Base-by-base conservation (phyloP, 2,888 invertebrate species). In the Amblyteles armatorius region DNA sequence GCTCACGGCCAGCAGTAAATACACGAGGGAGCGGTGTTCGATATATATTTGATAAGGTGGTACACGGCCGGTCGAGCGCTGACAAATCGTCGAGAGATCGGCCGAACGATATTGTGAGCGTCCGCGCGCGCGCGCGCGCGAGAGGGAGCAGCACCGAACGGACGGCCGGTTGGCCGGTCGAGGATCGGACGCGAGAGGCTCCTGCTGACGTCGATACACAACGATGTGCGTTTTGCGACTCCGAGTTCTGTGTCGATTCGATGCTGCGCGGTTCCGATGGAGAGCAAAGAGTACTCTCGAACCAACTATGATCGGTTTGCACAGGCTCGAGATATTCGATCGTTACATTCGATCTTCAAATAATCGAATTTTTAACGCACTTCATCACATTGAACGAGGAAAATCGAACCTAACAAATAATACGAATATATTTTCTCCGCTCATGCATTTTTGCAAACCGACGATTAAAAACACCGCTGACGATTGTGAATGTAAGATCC, bases 31-130 rank as follows among this genome's bases (percentile, higher is more conserved):
- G 90, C 91, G 88, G 90, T 92, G 91, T 92, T 92, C 91, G 92
- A 93, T 93, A 92, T 92, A 92, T 92, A 92, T 92, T 92, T 92
- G 92, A 93, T 93, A 93, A 93, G 92, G 88, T 90, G 90, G 90
- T 92, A 92, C 93, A 93, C 91, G 92, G 68, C 90, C 90, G 88
- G 84, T 88, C 90, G 91, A 90, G 90, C 91, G 91, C 92, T 93
- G 92, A 93, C 92, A 93, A 93, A 93, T 93, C 92, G 92, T 90
- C 89, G 88, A 82, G 88, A 93, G 92, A 93, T 93, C 91, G 91
- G 90, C 87, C 87, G 87, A 88, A 88, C 88, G 92, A 92, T 92
- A 92, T 87, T 89, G 84, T 80, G 84, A 89, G 89, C 73, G 79
- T 83, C 88, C 89, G 88, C 89, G 89, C 60, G 71, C 33, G 76